Evolutionary conservation across 2,888 invertebrate genomes (phyloP).

Genomic region (Macaria liturata): DNA sequence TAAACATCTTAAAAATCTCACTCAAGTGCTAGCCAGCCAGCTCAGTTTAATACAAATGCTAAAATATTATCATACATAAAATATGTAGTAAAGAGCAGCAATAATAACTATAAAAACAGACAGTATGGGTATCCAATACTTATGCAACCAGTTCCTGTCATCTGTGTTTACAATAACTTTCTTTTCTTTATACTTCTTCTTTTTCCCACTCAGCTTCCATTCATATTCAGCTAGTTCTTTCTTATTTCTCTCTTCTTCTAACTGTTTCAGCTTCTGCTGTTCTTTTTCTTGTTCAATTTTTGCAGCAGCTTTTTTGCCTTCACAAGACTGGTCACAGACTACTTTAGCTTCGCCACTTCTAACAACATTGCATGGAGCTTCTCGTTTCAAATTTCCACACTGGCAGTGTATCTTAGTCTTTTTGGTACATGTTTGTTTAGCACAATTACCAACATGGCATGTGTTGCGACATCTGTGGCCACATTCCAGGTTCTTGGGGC

Average conservation of each 20-base stretch:
- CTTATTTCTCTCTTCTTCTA: slow-evolving; percentile 87
- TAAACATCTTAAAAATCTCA: no score
- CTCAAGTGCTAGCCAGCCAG: no score
- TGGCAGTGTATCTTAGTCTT: slow-evolving; percentile 91
- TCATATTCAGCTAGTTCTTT: slow-evolving; percentile 90
- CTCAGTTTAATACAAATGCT: no score
- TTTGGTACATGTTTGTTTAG: slow-evolving; percentile 88
- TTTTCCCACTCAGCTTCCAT: slow-evolving; percentile 89
- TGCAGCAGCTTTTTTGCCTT: slow-evolving; percentile 79
- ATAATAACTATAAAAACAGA: slow-evolving; percentile 50
- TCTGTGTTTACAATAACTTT: slow-evolving; percentile 70
- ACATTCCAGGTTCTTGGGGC: slow-evolving; percentile 93
- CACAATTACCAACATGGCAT: slow-evolving; percentile 90
- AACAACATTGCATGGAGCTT: slow-evolving; percentile 86
- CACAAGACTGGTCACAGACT: slow-evolving; percentile 86
- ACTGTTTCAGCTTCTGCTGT: slow-evolving; percentile 80
- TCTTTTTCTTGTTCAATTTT: slow-evolving; percentile 80
- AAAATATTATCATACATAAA: slow-evolving; percentile 19
- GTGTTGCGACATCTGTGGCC: slow-evolving; percentile 90
- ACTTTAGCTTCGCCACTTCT: slow-evolving; percentile 71
- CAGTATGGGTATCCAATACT: slow-evolving; percentile 70
- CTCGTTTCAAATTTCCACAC: slow-evolving; percentile 90
- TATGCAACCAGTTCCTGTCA: slow-evolving; percentile 66
- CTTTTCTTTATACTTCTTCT: slow-evolving; percentile 76
- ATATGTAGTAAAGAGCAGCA: slow-evolving; percentile 50